Percentiles rank a stretch among this genome's conserved stretches.
phyloP scores from a whole-genome alignment of 2,888 invertebrate species.

The Lasioglossum lativentre region DNA sequence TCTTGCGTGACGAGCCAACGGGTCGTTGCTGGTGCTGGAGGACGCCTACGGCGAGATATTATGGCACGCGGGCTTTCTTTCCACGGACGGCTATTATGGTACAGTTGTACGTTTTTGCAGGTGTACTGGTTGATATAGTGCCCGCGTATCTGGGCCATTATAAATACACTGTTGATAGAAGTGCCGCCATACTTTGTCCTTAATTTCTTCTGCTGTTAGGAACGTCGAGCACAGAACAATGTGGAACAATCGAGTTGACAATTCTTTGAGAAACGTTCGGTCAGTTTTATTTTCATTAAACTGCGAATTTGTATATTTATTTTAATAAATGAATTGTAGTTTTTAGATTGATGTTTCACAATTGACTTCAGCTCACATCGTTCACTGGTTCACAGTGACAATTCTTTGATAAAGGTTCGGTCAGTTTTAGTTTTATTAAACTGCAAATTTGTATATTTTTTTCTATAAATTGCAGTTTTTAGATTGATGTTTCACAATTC shows the following conservation, averaged over 20 bases:
- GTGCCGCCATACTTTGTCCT: not conserved
- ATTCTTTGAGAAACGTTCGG: not conserved
- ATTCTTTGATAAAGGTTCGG: too few species aligned
- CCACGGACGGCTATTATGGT: not conserved
- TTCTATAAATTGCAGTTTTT: too few species aligned
- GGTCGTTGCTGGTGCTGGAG: not conserved
- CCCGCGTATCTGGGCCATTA: not conserved
- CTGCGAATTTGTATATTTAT: too few species aligned
- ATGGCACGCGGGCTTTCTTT: not conserved
- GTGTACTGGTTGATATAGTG: not conserved
- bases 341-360: too few species aligned
- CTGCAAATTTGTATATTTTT: too few species aligned
- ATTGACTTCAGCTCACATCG: too few species aligned
- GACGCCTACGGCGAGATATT: constrained; percentile 2
- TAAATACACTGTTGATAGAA: not conserved
- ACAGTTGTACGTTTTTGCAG: not conserved
- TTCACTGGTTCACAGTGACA: too few species aligned
- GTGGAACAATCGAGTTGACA: not conserved
- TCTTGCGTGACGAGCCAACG: constrained; percentile 2
- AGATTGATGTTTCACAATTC: too few species aligned
- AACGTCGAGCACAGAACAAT: not conserved
- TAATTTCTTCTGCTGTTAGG: not conserved
- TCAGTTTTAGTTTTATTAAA: too few species aligned
- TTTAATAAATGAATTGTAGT: too few species aligned
- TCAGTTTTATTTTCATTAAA: not conserved